Evolutionary conservation across 2,797 vertebrate species (phyloP).

Genomic region (Halcyon badia): DNA sequence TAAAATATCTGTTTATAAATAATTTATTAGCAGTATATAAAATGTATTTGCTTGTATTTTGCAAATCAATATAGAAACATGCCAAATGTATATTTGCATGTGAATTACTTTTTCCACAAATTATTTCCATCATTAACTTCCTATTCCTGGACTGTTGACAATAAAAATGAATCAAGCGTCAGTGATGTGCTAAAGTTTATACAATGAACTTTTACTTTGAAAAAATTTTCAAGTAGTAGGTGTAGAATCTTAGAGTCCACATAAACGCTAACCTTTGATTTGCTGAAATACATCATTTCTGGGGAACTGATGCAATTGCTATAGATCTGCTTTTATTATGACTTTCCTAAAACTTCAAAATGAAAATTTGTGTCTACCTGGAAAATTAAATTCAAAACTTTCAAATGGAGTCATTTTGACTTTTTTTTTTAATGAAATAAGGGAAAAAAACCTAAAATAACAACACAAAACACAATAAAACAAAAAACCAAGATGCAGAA

Average conservation of each 20-base stretch:
- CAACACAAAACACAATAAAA: too few species aligned
- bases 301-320: not conserved
- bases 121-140: not conserved
- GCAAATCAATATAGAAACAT: not conserved
- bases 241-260: not conserved
- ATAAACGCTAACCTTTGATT: not conserved
- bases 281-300: not conserved
- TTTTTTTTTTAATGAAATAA: not conserved
- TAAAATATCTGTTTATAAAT: slow-evolving; percentile 22
- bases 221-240: not conserved
- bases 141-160: not conserved
- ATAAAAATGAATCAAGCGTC: not conserved
- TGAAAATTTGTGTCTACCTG: not conserved
- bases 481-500: not conserved
- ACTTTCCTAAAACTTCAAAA: not conserved
- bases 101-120: not conserved
- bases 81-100: not conserved
- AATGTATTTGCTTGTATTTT: slow-evolving; percentile 29
- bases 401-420: accelerated
- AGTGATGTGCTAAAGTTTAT: not conserved
- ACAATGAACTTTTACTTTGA: not conserved
- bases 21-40: slow-evolving; percentile 32
- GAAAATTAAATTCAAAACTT: not conserved
- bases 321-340: not conserved
- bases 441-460: too few species aligned